phyloP scores from a whole-genome alignment of 2,797 vertebrate species.

The Mormyrops attenuatus region DNA sequence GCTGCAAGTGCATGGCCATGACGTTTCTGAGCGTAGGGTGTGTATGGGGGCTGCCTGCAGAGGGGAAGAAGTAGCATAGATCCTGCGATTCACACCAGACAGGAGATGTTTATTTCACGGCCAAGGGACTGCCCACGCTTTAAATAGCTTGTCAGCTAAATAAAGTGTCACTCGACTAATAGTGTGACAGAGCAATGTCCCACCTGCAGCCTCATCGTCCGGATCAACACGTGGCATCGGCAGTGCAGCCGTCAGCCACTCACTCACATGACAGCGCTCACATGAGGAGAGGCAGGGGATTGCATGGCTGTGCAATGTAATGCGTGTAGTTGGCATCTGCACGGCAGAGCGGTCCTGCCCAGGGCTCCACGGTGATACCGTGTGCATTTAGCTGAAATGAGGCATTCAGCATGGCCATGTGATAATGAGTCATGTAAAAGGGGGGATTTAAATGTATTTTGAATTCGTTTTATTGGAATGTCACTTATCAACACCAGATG shows the following conservation, averaged over 20 bases:
- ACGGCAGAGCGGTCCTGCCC: neutral
- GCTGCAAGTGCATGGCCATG: neutral
- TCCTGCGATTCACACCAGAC: conserved; percentile 17
- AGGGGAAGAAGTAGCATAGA: conserved; percentile 23
- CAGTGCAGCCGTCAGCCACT: neutral
- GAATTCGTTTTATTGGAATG: conserved; percentile 8
- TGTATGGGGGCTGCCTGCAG: conserved; percentile 7
- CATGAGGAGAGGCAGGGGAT: neutral
- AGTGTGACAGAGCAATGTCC: conserved; percentile 60
- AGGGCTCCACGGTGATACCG: neutral
- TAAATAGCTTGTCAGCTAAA: conserved; percentile 62
- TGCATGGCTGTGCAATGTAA: neutral
- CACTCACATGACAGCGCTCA: neutral
- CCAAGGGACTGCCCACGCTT: conserved; percentile 49
- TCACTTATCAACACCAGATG: neutral
- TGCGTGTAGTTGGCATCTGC: neutral
- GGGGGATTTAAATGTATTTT: conserved; percentile 10
- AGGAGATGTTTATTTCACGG: conserved; percentile 62
- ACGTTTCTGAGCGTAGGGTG: neutral
- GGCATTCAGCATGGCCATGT: neutral
- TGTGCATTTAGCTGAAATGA: neutral
- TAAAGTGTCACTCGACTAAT: conserved; percentile 72
- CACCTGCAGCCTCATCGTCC: conserved; percentile 53
- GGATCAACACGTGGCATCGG: neutral
- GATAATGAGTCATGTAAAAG: neutral